Evolutionary conservation across 1,140 invertebrate species (phyloP), one percentile per base, ranked within the genome.

Genomic region (Philotrypesis tridentata): DNA sequence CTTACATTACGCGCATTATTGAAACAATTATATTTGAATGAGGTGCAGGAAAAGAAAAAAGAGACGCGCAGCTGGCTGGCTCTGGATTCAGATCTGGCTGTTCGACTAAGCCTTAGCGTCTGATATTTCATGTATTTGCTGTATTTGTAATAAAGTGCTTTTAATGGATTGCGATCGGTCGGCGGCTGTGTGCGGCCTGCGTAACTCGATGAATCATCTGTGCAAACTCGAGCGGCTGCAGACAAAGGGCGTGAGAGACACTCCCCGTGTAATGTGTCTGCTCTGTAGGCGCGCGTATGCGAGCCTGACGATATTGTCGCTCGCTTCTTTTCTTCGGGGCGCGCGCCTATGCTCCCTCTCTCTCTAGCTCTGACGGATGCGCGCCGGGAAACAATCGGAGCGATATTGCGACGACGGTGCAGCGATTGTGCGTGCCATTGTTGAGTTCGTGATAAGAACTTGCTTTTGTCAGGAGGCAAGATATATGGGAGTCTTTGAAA

Each of bases 111-210:
- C 14, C 21, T 25, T 31, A 5, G 1, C 80, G 83, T 83, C 82
- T 85, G 82, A 87, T 88, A 86, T 88, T 88, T 85, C 86, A 87
- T 86, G 86, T 86, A 85, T 88, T 88, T 86, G 86, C 88, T 87
- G n/a, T 89, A 90, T 90, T 89, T 88, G n/a, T n/a, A 89, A 89
- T 89, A 90, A 90, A 90, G 89, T 90, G 89, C 88, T 86, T 87
- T 86, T 90, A 89, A 89, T 90, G 88, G 88, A 90, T 90, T 83
- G 82, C 74, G 82, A 14, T 21, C 73, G 55, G 25, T 61, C 70
- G 73, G 48, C 12, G n/a, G n/a, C n/a, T 55, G 43, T 29, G 60
- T 61, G 73, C 0, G 60, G n/a, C 29, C 37, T 0, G 1, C 11
- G 73, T 78, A 82, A 84, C 82, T 80, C 74, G 84, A 85, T 87